Conservation (phyloP, 2,888 invertebrate genomes). For the Latrodectus elegans region DNA sequence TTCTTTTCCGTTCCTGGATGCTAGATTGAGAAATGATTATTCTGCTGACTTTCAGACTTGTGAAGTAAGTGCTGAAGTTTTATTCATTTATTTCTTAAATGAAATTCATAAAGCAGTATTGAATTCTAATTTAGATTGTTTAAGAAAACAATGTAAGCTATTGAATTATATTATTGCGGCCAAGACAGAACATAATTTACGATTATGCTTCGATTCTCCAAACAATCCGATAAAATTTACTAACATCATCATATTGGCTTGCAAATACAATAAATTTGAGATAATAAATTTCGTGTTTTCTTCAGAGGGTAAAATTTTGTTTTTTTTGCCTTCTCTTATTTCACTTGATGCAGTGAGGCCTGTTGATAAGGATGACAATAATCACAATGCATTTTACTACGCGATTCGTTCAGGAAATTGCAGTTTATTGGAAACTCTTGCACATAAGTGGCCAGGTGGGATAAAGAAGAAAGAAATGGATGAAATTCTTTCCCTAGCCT, state of each 20-base stretch:
- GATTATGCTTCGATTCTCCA: neutral
- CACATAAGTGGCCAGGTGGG: neutral
- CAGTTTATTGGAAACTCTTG: neutral
- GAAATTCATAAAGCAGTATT: neutral
- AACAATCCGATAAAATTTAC: neutral
- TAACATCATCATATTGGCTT: conserved; percentile 12
- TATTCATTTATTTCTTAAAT: neutral
- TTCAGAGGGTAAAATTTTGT: neutral
- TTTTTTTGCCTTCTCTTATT: neutral
- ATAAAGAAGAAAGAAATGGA: neutral
- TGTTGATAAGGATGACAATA: conserved; percentile 2
- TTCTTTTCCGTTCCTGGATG: no score
- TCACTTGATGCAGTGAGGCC: neutral
- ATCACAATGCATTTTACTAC: conserved; percentile 22
- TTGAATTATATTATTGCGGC: no score
- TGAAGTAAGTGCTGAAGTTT: no score
- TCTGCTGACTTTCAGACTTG: no score
- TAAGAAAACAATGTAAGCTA: no score
- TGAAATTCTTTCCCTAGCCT: conserved; percentile 10
- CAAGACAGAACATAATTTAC: neutral
- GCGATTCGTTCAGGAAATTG: neutral
- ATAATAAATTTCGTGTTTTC: conserved; percentile 4
- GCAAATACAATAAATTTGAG: neutral
- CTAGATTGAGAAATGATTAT: no score
- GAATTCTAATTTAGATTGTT: neutral